phyloP scores from a whole-genome alignment of 2,113 vertebrate genomes.

The Sprattus sprattus region DNA sequence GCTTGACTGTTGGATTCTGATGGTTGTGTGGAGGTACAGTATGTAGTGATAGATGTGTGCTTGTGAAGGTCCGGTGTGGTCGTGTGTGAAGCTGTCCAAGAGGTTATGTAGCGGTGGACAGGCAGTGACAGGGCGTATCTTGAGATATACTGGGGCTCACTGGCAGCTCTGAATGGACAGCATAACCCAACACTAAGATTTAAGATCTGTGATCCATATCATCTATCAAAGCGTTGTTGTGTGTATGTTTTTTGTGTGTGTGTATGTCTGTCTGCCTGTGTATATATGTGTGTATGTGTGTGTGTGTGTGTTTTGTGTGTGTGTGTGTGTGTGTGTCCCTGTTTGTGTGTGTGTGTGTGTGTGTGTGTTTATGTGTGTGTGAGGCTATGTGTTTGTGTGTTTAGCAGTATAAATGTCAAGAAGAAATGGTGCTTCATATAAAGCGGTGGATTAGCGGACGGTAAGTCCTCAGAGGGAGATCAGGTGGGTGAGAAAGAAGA shows the following conservation, averaged over 20 bases:
- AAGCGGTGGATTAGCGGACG: not conserved
- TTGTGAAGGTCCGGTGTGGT: not conserved
- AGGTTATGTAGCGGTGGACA: not conserved
- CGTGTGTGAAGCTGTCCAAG: not conserved
- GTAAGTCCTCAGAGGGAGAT: not conserved
- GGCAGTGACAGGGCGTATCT: not conserved
- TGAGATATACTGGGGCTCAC: not conserved
- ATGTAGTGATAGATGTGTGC: not conserved
- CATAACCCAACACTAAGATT: not conserved
- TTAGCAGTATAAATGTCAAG: slow-evolving; percentile 32
- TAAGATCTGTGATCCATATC: not conserved
- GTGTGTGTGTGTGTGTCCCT: not conserved
- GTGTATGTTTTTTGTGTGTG: too few species aligned
- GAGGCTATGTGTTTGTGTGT: not conserved
- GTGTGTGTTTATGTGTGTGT: not conserved
- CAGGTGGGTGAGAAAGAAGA: not conserved
- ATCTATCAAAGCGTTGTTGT: slow-evolving; percentile 1
- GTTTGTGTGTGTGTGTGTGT: not conserved
- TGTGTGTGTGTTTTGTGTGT: not conserved
- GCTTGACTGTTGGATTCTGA: not conserved
- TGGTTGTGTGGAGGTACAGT: not conserved
- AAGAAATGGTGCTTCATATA: slow-evolving; percentile 2
- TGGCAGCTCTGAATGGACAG: not conserved
- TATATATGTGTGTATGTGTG: slow-evolving; percentile 21
- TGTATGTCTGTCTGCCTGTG: not conserved